Percentiles rank a stretch among this genome's conserved stretches.
Evolutionary conservation across 2,888 invertebrate species (phyloP).

Genomic region (Rhagonycha lutea): DNA sequence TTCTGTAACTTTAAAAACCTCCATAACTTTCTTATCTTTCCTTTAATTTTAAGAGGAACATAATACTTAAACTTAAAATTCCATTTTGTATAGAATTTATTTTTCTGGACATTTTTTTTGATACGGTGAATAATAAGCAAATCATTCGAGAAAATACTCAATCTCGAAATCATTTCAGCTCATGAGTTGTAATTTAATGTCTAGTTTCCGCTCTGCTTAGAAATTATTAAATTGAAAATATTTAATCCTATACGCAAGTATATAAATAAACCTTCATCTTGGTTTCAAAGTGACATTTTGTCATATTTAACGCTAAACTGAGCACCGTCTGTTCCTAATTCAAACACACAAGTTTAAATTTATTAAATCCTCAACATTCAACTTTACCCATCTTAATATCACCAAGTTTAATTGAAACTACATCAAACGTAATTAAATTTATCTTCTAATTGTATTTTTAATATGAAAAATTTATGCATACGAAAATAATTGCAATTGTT

Average conservation of each 20-base stretch:
- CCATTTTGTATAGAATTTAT: no score
- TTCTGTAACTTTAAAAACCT: no score
- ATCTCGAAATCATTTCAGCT: background rate
- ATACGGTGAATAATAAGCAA: background rate
- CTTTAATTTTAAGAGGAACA: no score
- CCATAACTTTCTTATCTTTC: no score
- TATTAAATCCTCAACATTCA: background rate
- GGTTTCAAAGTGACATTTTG: background rate
- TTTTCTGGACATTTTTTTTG: no score
- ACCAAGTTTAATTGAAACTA: background rate
- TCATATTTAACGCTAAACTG: background rate
- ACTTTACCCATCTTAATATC: background rate
- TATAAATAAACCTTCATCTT: background rate
- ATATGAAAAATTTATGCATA: background rate
- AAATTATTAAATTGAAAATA: background rate
- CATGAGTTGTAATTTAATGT: background rate
- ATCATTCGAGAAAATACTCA: background rate
- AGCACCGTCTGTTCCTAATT: background rate
- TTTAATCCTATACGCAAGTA: background rate
- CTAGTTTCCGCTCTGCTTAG: background rate
- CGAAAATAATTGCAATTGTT: background rate
- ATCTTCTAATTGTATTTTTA: background rate
- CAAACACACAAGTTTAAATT: background rate
- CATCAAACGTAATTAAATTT: background rate
- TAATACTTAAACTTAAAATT: no score